A percentile compares a stretch with the other conserved stretches of the same genome.
phyloP scores from a whole-genome alignment of 2,113 vertebrate genomes.

The Xenus cinereus region DNA sequence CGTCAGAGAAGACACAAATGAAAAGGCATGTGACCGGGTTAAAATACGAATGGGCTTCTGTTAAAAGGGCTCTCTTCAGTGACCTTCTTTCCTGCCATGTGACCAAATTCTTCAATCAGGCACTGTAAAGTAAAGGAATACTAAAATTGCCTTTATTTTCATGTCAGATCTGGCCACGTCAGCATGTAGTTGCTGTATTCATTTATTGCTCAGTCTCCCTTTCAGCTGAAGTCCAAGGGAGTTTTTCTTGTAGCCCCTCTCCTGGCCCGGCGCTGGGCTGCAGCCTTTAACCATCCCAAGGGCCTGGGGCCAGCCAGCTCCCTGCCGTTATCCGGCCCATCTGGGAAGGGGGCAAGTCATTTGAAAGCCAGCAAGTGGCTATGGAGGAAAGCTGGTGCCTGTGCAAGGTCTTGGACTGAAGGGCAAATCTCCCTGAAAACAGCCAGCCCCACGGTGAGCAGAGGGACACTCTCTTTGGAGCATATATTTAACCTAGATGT shows the following conservation, averaged over 20 bases:
- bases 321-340: background rate
- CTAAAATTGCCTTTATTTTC: constrained; percentile 11
- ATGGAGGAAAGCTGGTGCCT: background rate
- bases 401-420: background rate
- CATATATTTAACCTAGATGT: background rate
- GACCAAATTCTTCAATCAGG: constrained; percentile 35
- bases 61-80: constrained; percentile 16
- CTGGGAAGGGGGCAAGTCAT: background rate
- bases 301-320: background rate
- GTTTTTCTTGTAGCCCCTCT: background rate
- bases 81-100: constrained; percentile 43
- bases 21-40: constrained; percentile 42
- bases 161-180: background rate
- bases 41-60: constrained; percentile 45
- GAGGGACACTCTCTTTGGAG: background rate
- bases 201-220: background rate
- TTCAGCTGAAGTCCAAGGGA: background rate
- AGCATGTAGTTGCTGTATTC: background rate
- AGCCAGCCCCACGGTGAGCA: background rate
- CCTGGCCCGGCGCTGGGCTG: background rate
- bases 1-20: constrained; percentile 13
- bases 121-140: constrained; percentile 3
- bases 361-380: background rate
- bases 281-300: background rate
- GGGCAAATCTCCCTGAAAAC: background rate